Base-by-base conservation (phyloP, 2,797 vertebrate genomes). In the Galago senegalensis region DNA sequence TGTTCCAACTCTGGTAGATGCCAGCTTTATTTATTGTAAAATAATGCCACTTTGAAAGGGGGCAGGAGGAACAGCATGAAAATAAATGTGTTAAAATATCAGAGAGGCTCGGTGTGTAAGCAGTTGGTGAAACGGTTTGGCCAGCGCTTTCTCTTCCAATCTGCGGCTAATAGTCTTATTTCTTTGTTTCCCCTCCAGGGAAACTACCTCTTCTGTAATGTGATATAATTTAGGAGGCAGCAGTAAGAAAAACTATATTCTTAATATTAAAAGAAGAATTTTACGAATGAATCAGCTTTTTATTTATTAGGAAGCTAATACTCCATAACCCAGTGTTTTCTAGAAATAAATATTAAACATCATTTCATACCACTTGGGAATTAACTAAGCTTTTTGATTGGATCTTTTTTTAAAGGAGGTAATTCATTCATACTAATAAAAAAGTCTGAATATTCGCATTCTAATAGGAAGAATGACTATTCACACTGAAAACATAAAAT, bases 241-340 rank as follows among this genome's bases (percentile, higher is more conserved):
- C 29, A 49, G 65, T 27, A 91, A 89, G 92, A 94, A 97, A 85
- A 97, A 63, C 87, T 75, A 81, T 82, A 83, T 84, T 79, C 94
- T 90, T 92, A 96, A 95, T 90, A 97, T 82, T 13, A 91, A 93
- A 95, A 87, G 40, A 94, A 96, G 53, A n/a, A 67, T 77, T 94
- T 85, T 81, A 91, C 86, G 67, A 70, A 90, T 53, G 86, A 93
- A 69, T 0, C 20, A 81, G 6, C 25, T 91, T 93, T 96, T 89
- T 84, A 89, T 85, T 96, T 93, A 89, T 89, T n/a, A 89, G 11
- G 27, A 60, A 80, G 12, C 29, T 76, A 58, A 96, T 7, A 27
- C 3, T 6, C 37, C 93, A 18, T 29, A 94, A 87, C 9, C 20
- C 43, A 87, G 37, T 82, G n/a, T 85, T 95, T 94, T 89, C 80